These are phyloP conservation scores for Chrysaora quinquecirrha DNA, from an alignment of 30 jellyfish, hydroid and myxozoan species.

Conservation along the genomic window DNA sequence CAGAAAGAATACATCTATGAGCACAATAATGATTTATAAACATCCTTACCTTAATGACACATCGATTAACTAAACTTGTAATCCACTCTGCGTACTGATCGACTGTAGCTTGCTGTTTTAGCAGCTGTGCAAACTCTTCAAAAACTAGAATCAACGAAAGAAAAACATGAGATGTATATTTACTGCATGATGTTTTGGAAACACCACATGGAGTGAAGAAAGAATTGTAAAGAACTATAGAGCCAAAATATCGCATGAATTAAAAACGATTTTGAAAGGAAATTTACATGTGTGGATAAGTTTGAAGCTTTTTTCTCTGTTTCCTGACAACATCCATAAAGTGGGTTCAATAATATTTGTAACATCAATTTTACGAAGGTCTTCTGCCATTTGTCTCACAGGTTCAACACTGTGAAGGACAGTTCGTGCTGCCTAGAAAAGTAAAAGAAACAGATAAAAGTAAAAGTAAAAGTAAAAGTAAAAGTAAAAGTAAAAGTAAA, in stretches of 20 bases:
- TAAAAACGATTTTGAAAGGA: no score
- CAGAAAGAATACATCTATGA: no score
- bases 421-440: constrained; percentile 85
- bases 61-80: constrained; percentile 73
- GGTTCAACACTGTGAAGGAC: constrained; percentile 92
- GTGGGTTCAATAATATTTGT: constrained; percentile 68
- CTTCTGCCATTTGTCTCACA: constrained; percentile 89
- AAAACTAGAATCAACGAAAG: constrained; percentile 53
- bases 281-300: constrained; percentile 73
- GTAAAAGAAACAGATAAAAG: background rate
- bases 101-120: constrained; percentile 92
- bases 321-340: constrained; percentile 71
- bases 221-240: no score
- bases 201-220: no score
- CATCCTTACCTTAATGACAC: constrained; percentile 90
- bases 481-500: background rate
- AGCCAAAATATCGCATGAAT: no score
- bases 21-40: no score
- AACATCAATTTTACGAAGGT: constrained; percentile 62
- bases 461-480: background rate
- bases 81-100: constrained; percentile 98
- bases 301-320: constrained; percentile 66
- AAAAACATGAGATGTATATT: no score
- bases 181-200: no score
- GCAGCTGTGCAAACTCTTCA: constrained; percentile 79